These are phyloP conservation scores for Aphidius gifuensis DNA, from an alignment of 1,140 invertebrate genomes.

Conservation along the genomic window DNA sequence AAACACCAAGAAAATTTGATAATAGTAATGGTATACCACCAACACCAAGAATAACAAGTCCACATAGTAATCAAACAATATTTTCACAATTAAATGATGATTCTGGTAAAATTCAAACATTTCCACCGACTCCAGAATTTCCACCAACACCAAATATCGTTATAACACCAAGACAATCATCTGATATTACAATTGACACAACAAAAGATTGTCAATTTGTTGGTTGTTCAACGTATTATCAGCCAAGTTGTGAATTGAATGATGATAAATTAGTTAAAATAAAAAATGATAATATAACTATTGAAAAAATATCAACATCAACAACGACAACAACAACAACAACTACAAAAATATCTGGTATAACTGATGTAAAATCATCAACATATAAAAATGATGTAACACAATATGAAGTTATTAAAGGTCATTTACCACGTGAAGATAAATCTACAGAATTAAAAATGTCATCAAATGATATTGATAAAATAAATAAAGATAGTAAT, in stretches of 20 bases:
- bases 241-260: conserved; percentile 32
- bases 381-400: conserved; percentile 37
- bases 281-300: conserved; percentile 1
- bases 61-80: conserved; percentile 36
- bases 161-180: conserved; percentile 38
- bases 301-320: neutral
- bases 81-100: conserved; percentile 34
- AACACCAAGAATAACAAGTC: conserved; percentile 46
- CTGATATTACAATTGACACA: conserved; percentile 30
- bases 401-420: conserved; percentile 51
- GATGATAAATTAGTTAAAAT: conserved; percentile 9
- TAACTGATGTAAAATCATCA: conserved; percentile 1
- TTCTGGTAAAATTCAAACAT: conserved; percentile 37
- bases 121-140: conserved; percentile 47
- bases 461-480: conserved; percentile 33
- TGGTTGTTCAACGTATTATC: conserved; percentile 41
- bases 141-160: conserved; percentile 45
- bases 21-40: conserved; percentile 38
- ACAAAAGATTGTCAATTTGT: conserved; percentile 24
- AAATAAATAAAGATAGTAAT: neutral
- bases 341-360: conserved; percentile 6
- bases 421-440: conserved; percentile 45
- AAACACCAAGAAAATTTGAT: conserved; percentile 44
- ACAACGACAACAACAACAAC: too few relatives aligned
- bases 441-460: conserved; percentile 45